phyloP scores from a whole-genome alignment of 2,888 invertebrate species.

The Rhagonycha lutea region DNA sequence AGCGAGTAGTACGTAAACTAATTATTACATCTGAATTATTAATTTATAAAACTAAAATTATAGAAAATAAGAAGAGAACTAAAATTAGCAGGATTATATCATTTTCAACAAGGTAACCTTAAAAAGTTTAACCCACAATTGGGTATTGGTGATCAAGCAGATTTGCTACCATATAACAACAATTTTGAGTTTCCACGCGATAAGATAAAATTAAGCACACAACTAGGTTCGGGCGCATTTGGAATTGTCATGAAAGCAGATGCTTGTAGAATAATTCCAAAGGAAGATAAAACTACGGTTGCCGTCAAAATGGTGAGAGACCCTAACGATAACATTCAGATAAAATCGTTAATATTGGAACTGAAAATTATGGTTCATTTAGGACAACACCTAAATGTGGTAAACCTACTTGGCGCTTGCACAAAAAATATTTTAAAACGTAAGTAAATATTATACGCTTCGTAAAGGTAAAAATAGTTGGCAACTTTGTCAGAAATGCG shows the following conservation, averaged over 20 bases:
- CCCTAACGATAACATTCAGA: constrained; percentile 80
- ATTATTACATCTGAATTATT: neutral
- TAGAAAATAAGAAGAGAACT: constrained; percentile 64
- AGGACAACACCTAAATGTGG: constrained; percentile 92
- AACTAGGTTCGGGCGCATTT: constrained; percentile 92
- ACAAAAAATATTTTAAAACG: constrained; percentile 89
- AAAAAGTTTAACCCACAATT: constrained; percentile 86
- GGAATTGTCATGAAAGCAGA: constrained; percentile 89
- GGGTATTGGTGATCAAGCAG: constrained; percentile 90
- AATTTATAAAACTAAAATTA: neutral
- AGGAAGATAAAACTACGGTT: constrained; percentile 77
- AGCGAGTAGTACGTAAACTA: constrained; percentile 48
- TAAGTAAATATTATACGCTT: constrained; percentile 61
- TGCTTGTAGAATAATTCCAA: constrained; percentile 78
- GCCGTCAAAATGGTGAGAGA: constrained; percentile 96
- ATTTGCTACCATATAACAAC: constrained; percentile 86
- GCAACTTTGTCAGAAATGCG: constrained; percentile 73
- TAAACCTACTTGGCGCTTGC: constrained; percentile 92
- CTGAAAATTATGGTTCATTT: constrained; percentile 95
- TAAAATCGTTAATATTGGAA: constrained; percentile 88
- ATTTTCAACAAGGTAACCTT: constrained; percentile 61
- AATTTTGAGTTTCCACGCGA: constrained; percentile 90
- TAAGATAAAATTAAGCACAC: constrained; percentile 78
- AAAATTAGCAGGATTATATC: constrained; percentile 71
- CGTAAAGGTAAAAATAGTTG: constrained; percentile 65